These are phyloP conservation scores for Perognathus longimembris DNA, from an alignment of 2,113 vertebrate species.

Conservation along the genomic window DNA sequence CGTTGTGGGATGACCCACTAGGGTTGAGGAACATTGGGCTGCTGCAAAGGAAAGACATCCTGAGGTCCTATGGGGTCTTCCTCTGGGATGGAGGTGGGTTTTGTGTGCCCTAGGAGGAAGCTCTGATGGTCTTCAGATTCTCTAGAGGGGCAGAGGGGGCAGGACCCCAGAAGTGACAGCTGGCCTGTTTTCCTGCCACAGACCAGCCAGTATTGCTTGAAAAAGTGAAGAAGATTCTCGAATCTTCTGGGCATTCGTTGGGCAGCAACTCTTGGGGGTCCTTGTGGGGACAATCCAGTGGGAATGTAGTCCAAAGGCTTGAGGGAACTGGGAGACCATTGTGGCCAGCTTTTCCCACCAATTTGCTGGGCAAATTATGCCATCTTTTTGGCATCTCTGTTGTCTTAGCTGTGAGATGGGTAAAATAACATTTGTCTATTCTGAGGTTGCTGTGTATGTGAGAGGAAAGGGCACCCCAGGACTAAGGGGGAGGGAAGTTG, in stretches of 20 bases:
- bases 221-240: neutral
- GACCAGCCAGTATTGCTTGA: too few species aligned
- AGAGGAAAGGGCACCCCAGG: neutral
- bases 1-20: neutral
- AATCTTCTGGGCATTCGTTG: too few species aligned
- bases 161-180: neutral
- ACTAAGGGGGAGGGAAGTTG: neutral
- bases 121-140: neutral
- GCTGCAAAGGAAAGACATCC: too few species aligned
- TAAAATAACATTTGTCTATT: neutral
- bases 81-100: neutral
- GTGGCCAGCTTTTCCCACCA: neutral
- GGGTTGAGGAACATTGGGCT: rapidly evolving
- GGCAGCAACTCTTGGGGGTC: neutral
- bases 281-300: neutral
- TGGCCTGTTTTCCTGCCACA: neutral
- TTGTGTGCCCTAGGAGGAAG: neutral
- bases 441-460: neutral
- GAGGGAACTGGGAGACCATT: neutral
- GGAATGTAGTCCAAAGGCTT: neutral
- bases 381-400: neutral
- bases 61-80: neutral
- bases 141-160: neutral
- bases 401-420: neutral
- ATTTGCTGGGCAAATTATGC: neutral